These are phyloP conservation scores for Noctua janthina DNA, from an alignment of 2,888 invertebrate genomes.

Conservation along the genomic window DNA sequence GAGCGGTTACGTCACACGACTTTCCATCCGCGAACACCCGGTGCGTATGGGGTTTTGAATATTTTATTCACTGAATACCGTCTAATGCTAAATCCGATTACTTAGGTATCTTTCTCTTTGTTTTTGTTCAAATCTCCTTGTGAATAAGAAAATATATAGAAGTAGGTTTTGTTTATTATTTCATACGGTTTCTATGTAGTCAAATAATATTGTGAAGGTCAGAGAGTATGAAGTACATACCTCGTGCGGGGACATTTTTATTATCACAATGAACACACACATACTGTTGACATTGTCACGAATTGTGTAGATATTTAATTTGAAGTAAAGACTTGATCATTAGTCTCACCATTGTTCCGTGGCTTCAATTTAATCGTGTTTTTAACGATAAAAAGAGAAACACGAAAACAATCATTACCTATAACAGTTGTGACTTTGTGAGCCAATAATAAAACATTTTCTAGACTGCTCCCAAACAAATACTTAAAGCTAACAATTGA, in stretches of 20 bases:
- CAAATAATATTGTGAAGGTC: conserved; percentile 19
- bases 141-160: conserved; percentile 40
- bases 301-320: conserved; percentile 13
- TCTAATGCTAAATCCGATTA: conserved; percentile 52
- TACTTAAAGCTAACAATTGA: conserved; percentile 38
- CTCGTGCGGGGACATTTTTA: background rate
- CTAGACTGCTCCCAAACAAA: conserved; percentile 31
- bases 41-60: conserved; percentile 59
- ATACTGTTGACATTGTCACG: background rate
- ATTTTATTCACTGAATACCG: conserved; percentile 57
- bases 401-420: conserved; percentile 11
- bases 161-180: conserved; percentile 24
- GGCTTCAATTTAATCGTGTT: background rate
- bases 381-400: conserved; percentile 7
- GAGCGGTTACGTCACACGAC: conserved; percentile 58
- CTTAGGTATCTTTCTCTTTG: conserved; percentile 36
- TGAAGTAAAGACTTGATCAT: conserved; percentile 20
- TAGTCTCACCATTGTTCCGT: conserved; percentile 10
- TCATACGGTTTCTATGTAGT: conserved; percentile 19
- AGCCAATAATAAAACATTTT: conserved; percentile 22
- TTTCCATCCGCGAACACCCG: conserved; percentile 56
- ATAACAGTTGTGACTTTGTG: conserved; percentile 8
- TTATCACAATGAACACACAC: background rate
- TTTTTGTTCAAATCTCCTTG: conserved; percentile 45
- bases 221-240: background rate